phyloP scores from a whole-genome alignment of 2,888 invertebrate genomes.

The Limnephilus rhombicus region DNA sequence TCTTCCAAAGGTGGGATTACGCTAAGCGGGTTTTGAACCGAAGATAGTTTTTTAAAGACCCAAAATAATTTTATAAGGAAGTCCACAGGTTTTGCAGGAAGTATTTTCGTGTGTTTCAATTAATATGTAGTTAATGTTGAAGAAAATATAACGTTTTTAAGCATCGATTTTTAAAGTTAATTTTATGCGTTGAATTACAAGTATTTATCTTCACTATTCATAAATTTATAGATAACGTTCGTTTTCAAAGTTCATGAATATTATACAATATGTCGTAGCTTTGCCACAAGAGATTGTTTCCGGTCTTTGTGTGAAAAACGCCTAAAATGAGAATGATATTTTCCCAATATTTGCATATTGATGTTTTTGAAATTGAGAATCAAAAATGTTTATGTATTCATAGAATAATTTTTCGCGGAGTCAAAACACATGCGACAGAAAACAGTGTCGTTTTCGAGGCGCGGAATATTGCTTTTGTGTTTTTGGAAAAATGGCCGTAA shows the following conservation, averaged over 20 bases:
- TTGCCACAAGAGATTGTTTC: neutral
- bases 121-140: neutral
- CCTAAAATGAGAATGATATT: slow-evolving; percentile 5
- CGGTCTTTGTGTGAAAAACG: neutral
- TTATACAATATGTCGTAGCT: neutral
- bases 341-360: slow-evolving; percentile 39
- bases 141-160: no score
- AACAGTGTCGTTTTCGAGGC: neutral
- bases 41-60: neutral
- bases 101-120: neutral
- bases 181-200: no score
- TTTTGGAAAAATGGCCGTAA: neutral
- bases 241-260: neutral
- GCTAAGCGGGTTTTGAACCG: neutral
- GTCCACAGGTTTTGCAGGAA: neutral
- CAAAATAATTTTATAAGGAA: neutral
- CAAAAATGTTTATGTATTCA: slow-evolving; percentile 48
- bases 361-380: slow-evolving; percentile 44
- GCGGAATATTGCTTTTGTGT: neutral
- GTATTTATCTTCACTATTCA: no score
- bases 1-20: slow-evolving; percentile 1
- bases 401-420: slow-evolving; percentile 47
- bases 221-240: neutral
- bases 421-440: slow-evolving; percentile 8
- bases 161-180: neutral